Conservation (phyloP, 2,888 invertebrate genomes). For the Eupithecia dodoneata region DNA sequence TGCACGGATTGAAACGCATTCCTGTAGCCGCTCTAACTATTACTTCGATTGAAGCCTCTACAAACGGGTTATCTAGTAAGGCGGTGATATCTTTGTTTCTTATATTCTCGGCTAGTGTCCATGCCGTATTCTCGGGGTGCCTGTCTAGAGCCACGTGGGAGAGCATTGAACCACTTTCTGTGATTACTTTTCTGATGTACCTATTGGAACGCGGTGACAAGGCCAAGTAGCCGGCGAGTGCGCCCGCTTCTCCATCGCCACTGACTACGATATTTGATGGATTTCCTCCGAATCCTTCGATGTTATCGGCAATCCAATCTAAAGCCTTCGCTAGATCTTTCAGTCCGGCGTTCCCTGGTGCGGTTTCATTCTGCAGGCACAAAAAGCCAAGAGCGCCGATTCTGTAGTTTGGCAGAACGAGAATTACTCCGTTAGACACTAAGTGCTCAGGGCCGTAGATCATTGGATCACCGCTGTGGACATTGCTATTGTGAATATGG, state of each 20-base stretch:
- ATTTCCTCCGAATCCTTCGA: constrained; percentile 68
- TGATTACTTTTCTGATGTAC: constrained; percentile 66
- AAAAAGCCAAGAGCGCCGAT: constrained; percentile 74
- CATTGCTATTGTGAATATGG: constrained; percentile 73
- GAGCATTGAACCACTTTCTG: constrained; percentile 70
- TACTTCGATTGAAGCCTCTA: constrained; percentile 42
- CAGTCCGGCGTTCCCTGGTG: constrained; percentile 73
- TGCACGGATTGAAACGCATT: constrained; percentile 61
- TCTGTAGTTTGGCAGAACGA: constrained; percentile 73
- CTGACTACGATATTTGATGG: constrained; percentile 67
- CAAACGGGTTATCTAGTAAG: constrained; percentile 42
- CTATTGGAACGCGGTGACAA: constrained; percentile 58
- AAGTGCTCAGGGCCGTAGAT: constrained; percentile 70
- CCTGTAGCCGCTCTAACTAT: constrained; percentile 53
- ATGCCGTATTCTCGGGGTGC: constrained; percentile 55
- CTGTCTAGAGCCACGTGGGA: constrained; percentile 70
- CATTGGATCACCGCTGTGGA: constrained; percentile 63
- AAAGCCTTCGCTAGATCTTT: constrained; percentile 71
- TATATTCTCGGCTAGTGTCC: constrained; percentile 63
- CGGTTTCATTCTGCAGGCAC: constrained; percentile 62
- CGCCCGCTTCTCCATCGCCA: constrained; percentile 67
- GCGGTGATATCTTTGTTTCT: constrained; percentile 40
- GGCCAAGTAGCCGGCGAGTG: constrained; percentile 66
- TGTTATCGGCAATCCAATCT: constrained; percentile 67
- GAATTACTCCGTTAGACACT: constrained; percentile 59